Percentiles rank a stretch among this genome's conserved stretches.
These are phyloP conservation scores for Festucalex cinctus DNA, from an alignment of 2,113 vertebrate genomes.

Conservation along the genomic window DNA sequence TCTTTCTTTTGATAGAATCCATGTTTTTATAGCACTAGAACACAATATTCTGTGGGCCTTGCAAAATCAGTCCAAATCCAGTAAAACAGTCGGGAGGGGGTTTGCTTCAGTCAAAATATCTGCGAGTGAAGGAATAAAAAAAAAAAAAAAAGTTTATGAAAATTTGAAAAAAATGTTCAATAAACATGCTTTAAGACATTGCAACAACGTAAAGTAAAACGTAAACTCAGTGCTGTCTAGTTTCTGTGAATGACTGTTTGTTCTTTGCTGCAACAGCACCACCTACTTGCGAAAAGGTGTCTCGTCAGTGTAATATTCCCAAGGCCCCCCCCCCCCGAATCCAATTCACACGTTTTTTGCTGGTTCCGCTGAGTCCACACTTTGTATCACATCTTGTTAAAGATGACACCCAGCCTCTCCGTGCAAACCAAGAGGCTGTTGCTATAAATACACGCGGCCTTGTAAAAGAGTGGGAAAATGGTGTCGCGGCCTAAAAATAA, in stretches of 20 bases:
- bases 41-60: no score
- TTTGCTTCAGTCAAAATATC: no score
- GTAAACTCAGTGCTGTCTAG: neutral
- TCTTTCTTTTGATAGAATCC: no score
- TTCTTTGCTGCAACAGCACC: slow-evolving; percentile 38
- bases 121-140: no score
- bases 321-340: neutral
- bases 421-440: slow-evolving; percentile 22
- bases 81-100: no score
- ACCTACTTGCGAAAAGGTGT: slow-evolving; percentile 27
- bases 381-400: slow-evolving; percentile 31
- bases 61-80: no score
- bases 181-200: no score
- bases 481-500: slow-evolving; percentile 5
- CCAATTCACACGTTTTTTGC: slow-evolving; percentile 11
- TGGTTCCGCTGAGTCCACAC: slow-evolving; percentile 34
- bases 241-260: neutral
- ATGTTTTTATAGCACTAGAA: no score
- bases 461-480: neutral
- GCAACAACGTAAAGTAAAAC: no score
- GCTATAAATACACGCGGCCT: slow-evolving; percentile 16
- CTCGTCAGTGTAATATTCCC: neutral
- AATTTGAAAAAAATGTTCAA: no score
- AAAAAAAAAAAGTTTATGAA: no score
- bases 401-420: slow-evolving; percentile 14